These are phyloP conservation scores for Vanacampus margaritifer DNA, from an alignment of 2,113 vertebrate genomes.

Conservation along the genomic window DNA sequence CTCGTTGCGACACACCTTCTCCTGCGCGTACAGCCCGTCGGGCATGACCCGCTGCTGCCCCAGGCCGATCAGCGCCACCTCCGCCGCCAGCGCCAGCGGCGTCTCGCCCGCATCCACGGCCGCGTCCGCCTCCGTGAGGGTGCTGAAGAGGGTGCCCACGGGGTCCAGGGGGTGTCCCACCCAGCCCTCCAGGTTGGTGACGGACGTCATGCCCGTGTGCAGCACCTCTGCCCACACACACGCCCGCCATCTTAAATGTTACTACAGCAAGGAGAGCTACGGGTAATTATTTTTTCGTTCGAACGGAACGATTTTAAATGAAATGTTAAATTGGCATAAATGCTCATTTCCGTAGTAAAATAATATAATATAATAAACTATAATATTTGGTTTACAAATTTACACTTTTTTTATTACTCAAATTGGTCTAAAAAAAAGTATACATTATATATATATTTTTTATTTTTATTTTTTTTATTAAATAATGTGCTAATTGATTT, in stretches of 20 bases:
- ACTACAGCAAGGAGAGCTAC: background rate
- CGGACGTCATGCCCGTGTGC: constrained; percentile 88
- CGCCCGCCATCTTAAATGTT: background rate
- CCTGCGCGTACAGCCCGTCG: constrained; percentile 93
- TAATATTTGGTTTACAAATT: too few species aligned
- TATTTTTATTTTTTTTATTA: too few species aligned
- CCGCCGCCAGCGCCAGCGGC: constrained; percentile 88
- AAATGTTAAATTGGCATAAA: too few species aligned
- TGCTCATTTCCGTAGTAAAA: too few species aligned
- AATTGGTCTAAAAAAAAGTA: too few species aligned
- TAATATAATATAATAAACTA: too few species aligned
- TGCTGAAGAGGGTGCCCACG: constrained; percentile 92
- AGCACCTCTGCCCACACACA: constrained; percentile 79
- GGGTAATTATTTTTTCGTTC: background rate
- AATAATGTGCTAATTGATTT: too few species aligned
- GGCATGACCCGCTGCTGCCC: constrained; percentile 97
- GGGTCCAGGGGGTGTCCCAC: constrained; percentile 97
- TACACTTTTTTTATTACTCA: too few species aligned
- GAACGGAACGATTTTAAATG: too few species aligned
- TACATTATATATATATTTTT: too few species aligned
- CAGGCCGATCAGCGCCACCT: constrained; percentile 89
- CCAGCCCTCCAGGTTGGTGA: constrained; percentile 96
- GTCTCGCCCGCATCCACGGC: constrained; percentile 93
- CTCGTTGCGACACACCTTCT: constrained; percentile 96
- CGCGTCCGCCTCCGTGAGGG: constrained; percentile 83